These are phyloP conservation scores for Copidosoma aretas DNA, from an alignment of 2,888 invertebrate species.

Conservation along the genomic window DNA sequence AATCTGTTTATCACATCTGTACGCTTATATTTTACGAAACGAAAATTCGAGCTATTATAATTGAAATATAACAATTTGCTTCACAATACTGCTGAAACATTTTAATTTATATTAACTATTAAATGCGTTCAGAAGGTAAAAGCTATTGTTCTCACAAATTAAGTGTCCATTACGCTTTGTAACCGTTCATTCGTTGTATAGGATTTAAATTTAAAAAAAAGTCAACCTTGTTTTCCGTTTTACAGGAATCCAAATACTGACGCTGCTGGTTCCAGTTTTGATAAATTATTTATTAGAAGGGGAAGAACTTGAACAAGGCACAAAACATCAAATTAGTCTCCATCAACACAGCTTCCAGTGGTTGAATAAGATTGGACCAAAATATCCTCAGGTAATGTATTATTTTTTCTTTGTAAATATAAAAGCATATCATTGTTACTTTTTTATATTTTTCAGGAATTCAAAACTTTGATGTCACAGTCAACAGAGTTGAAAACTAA, in stretches of 20 bases:
- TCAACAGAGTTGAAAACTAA: slow-evolving; percentile 80
- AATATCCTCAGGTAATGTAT: slow-evolving; percentile 77
- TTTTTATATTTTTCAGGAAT: slow-evolving; percentile 69
- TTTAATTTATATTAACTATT: too few species aligned
- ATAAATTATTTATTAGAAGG: slow-evolving; percentile 83
- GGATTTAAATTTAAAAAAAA: background rate
- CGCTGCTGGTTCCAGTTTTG: slow-evolving; percentile 87
- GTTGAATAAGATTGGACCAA: slow-evolving; percentile 90
- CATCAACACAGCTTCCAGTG: slow-evolving; percentile 90
- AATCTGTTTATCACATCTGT: too few species aligned
- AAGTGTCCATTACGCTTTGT: too few species aligned
- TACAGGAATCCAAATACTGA: slow-evolving; percentile 87
- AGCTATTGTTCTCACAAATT: too few species aligned
- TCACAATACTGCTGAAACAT: too few species aligned
- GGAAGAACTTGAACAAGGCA: slow-evolving; percentile 67
- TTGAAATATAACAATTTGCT: too few species aligned
- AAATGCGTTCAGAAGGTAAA: too few species aligned
- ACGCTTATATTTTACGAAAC: too few species aligned
- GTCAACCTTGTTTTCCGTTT: slow-evolving; percentile 37
- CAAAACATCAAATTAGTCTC: slow-evolving; percentile 72
- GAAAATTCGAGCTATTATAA: too few species aligned
- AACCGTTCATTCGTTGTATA: slow-evolving; percentile 9
- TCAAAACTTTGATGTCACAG: slow-evolving; percentile 87
- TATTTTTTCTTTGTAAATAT: slow-evolving; percentile 9
- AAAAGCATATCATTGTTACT: slow-evolving; percentile 3